Evolutionary conservation across 1,140 invertebrate genomes (phyloP).

Genomic region (Antheraea mylitta): DNA sequence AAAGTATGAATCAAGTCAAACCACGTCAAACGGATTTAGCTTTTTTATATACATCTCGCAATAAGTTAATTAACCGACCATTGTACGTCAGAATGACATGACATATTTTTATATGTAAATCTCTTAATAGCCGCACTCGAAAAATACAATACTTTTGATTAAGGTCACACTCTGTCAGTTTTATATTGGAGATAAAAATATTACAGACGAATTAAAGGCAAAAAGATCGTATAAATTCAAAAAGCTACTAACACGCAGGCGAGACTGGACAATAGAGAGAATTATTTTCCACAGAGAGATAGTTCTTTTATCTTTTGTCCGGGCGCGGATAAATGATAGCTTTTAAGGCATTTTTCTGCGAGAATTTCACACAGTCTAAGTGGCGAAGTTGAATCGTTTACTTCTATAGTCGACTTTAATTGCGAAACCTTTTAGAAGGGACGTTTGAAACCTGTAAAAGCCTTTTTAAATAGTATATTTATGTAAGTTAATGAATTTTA

Average conservation of each 20-base stretch:
- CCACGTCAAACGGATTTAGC: too few species aligned
- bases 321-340: not conserved
- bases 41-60: too few species aligned
- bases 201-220: not conserved
- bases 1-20: too few species aligned
- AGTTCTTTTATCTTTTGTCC: slow-evolving; percentile 10
- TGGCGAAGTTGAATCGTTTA: not conserved
- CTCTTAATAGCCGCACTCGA: too few species aligned
- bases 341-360: slow-evolving; percentile 4
- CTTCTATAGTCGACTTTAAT: not conserved
- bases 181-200: not conserved
- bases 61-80: too few species aligned
- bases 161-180: not conserved
- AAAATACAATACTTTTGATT: too few species aligned
- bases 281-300: slow-evolving; percentile 9
- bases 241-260: not conserved
- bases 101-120: too few species aligned
- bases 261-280: not conserved
- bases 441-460: too few species aligned
- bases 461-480: too few species aligned
- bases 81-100: too few species aligned
- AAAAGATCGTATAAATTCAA: slow-evolving; percentile 5
- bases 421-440: not conserved
- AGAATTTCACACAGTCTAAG: not conserved
- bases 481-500: too few species aligned